Evolutionary conservation across 2,113 vertebrate species (phyloP).

Genomic region (Tachysurus vachellii): DNA sequence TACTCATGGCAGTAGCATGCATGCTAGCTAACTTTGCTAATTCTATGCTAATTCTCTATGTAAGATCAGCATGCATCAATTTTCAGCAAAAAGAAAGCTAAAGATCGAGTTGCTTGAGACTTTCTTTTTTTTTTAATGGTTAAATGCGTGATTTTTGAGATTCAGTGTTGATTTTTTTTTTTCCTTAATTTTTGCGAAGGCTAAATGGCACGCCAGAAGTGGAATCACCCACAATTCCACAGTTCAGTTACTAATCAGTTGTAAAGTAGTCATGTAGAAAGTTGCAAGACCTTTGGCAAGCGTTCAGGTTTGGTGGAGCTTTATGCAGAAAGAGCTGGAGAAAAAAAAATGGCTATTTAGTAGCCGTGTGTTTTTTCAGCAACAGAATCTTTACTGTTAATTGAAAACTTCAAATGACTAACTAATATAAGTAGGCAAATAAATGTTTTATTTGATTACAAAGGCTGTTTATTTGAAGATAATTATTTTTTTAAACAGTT

Average conservation of each 20-base stretch:
- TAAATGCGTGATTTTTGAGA: background rate
- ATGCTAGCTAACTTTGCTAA: background rate
- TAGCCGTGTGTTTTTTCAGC: background rate
- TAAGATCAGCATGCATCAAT: background rate
- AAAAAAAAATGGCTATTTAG: background rate
- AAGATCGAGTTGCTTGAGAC: background rate
- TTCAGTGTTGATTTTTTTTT: background rate
- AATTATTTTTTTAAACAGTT: too few relatives aligned
- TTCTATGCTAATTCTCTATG: background rate
- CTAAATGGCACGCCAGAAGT: background rate
- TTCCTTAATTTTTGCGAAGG: too few relatives aligned
- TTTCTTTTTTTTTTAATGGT: background rate
- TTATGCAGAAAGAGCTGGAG: background rate
- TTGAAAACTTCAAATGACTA: too few relatives aligned
- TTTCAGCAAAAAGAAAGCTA: background rate
- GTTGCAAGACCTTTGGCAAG: background rate
- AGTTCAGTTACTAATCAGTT: constrained; percentile 7
- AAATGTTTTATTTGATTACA: too few relatives aligned
- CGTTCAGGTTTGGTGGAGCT: background rate
- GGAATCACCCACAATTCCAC: background rate
- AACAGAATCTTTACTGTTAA: background rate
- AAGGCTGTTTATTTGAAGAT: too few relatives aligned
- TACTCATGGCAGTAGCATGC: background rate
- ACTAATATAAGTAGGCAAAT: too few relatives aligned
- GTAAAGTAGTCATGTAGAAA: background rate